Percentiles rank a stretch among this genome's conserved stretches.
These are phyloP conservation scores for Paramuricea clavata DNA, from an alignment of 92 coral and sea anemone species.

Conservation along the genomic window DNA sequence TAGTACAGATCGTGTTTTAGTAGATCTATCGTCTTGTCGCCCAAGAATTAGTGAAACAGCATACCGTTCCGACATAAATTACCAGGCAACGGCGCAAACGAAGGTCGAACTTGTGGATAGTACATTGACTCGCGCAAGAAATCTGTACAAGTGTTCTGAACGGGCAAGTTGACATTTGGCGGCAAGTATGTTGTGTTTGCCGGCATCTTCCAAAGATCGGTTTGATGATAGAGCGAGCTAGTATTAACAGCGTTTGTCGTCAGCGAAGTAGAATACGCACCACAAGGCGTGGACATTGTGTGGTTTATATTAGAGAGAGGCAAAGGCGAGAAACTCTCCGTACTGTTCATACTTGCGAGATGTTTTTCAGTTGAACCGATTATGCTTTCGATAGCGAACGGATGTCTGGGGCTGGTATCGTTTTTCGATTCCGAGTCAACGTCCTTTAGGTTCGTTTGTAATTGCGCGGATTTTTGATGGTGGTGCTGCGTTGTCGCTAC, in stretches of 20 bases:
- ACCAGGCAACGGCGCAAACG: conserved; percentile 34
- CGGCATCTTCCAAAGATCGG: conserved; percentile 46
- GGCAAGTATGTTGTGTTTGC: conserved; percentile 29
- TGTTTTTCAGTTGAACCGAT: conserved; percentile 70
- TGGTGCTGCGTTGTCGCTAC: no score
- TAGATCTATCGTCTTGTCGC: not conserved
- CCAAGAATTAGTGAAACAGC: conserved; percentile 22
- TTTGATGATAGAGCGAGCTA: conserved; percentile 24
- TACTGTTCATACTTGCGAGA: conserved; percentile 10
- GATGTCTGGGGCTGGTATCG: conserved; percentile 65
- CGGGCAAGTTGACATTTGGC: conserved; percentile 18
- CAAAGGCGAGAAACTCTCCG: not conserved
- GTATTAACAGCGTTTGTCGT: not conserved
- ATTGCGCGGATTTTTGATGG: not conserved
- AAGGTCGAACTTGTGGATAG: conserved; percentile 37
- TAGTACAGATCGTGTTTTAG: not conserved
- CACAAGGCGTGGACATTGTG: conserved; percentile 37
- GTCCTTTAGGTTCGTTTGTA: conserved; percentile 14
- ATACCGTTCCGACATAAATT: conserved; percentile 29
- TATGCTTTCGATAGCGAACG: conserved; percentile 95
- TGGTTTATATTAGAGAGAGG: conserved; percentile 22
- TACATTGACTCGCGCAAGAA: conserved; percentile 38
- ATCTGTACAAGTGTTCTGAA: conserved; percentile 34
- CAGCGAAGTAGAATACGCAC: not conserved
- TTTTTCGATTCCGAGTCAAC: conserved; percentile 14